Evolutionary conservation across 2,888 invertebrate species (phyloP), one percentile per base, ranked within the genome.

Genomic region (Lamellibrachia satsuma): DNA sequence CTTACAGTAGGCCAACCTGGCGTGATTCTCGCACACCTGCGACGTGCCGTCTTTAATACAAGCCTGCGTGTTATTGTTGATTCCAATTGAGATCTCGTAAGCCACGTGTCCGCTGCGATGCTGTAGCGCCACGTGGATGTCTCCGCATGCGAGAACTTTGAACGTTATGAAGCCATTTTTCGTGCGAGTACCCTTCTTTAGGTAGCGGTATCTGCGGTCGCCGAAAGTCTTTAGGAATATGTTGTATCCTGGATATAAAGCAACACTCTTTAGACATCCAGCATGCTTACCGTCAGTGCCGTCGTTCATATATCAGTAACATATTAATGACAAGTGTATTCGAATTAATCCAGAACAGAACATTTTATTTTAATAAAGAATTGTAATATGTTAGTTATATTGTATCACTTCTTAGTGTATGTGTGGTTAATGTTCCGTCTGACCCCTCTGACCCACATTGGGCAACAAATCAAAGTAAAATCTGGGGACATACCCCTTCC

Each of bases 151-250:
- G 75, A 75, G 22, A 75, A 75, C 75, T 75, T 75, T 75, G 75
- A 75, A 75, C 75, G 75, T 75, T 2, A 75, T 75, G 22, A 75
- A 75, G 15, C 75, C 75, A n/a, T 75, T 75, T n/a, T 75, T 75
- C 75, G n/a, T 75, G 75, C 75, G 75, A 22, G 22, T n/a, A 3
- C 75, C 90, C 91, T 92, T 92, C 93, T 92, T 92, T 39, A 91
- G 51, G 52, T 93, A 93, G 52, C 92, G 39, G 60, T 93, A 93
- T n/a, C 91, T 22, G 92, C 75, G 92, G 92, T 93, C 93, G 52
- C 91, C 92, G 27, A 92, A 92, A 60, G 92, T 92, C 75, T 9
- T 22, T 8, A 75, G 39, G 52, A 52, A 60, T 27, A 93, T n/a
- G 92, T 91, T 90, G 90, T 93, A 55, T n/a, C 93, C 92, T 93